These are phyloP conservation scores for Heliconius nattereri DNA, from an alignment of 1,140 invertebrate genomes.

Conservation along the genomic window DNA sequence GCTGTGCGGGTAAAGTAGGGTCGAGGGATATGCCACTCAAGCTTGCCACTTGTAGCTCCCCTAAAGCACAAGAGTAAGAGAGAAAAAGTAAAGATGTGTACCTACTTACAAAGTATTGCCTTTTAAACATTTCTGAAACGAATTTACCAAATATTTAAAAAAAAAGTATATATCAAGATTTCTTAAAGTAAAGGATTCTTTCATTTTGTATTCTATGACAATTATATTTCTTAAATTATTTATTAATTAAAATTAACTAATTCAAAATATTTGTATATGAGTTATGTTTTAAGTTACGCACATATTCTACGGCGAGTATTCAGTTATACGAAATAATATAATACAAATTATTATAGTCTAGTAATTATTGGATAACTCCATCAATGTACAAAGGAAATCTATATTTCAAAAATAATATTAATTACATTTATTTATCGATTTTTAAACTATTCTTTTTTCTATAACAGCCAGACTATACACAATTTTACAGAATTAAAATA, in stretches of 20 bases:
- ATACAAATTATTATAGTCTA: slow-evolving; percentile 17
- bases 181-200: not conserved
- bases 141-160: not conserved
- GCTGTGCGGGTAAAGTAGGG: too few relatives aligned
- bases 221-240: not conserved
- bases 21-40: too few relatives aligned
- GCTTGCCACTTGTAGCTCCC: too few relatives aligned
- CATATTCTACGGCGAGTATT: slow-evolving; percentile 6
- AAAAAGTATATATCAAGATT: not conserved
- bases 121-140: not conserved
- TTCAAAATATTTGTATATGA: not conserved
- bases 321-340: slow-evolving; percentile 14
- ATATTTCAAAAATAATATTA: not conserved
- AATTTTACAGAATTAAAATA: not conserved
- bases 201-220: not conserved
- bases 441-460: not conserved
- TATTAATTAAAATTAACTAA: not conserved
- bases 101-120: too few relatives aligned
- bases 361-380: slow-evolving; percentile 6
- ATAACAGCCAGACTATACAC: not conserved
- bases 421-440: not conserved
- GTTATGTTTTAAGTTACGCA: slow-evolving; percentile 6
- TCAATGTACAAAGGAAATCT: not conserved
- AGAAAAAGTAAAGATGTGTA: too few relatives aligned
- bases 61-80: too few relatives aligned